phyloP scores from a whole-genome alignment of 2,888 invertebrate species.

The Erebia palarica region DNA sequence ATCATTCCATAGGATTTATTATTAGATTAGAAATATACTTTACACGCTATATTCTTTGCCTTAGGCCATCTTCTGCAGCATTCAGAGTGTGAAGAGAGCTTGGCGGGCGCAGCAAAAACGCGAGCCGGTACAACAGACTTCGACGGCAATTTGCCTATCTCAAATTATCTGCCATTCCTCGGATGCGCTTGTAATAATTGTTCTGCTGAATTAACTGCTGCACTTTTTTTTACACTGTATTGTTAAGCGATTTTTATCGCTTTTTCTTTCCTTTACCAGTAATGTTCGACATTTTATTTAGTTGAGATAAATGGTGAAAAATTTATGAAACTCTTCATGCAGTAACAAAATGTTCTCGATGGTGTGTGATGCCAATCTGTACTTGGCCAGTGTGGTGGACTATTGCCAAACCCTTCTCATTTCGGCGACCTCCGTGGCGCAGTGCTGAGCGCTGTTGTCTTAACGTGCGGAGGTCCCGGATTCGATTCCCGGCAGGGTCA shows the following conservation, averaged over 20 bases:
- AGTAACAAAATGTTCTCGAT: no score
- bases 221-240: conserved; percentile 4
- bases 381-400: no score
- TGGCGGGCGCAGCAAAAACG: conserved; percentile 36
- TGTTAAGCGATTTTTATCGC: background rate
- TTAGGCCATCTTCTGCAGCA: conserved; percentile 38
- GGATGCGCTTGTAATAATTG: conserved; percentile 3
- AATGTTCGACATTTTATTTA: background rate
- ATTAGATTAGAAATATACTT: no score
- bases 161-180: conserved; percentile 27
- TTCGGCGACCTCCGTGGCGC: no score
- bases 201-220: conserved; percentile 11
- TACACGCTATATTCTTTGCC: background rate
- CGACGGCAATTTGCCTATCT: conserved; percentile 21
- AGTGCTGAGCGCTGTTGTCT: no score
- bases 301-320: no score
- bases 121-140: conserved; percentile 33
- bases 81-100: conserved; percentile 50
- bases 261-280: background rate
- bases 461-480: no score
- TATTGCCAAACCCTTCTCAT: no score
- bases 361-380: no score
- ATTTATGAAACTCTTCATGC: no score
- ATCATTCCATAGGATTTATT: no score
- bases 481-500: no score